Conservation (phyloP, 2,113 vertebrate species). For the Phodopus roborovskii region DNA sequence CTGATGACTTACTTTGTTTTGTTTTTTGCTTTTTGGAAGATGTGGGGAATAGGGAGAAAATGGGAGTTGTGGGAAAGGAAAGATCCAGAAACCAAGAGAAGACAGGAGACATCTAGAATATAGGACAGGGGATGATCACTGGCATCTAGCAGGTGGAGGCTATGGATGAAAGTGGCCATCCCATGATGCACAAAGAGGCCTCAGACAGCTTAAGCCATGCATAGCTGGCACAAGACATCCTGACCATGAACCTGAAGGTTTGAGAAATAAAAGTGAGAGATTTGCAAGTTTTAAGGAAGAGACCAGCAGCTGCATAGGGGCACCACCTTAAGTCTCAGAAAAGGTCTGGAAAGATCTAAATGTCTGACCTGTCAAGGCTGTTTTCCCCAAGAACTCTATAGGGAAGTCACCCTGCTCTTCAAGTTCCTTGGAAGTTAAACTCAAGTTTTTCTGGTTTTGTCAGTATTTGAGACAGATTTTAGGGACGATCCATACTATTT, state of each 20-base stretch:
- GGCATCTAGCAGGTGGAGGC: background rate
- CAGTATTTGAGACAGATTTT: no score
- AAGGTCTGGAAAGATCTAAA: background rate
- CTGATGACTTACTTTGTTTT: background rate
- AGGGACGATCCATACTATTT: background rate
- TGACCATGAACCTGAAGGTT: background rate
- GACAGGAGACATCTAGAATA: fast-evolving
- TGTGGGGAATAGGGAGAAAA: no score
- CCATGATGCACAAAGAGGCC: fast-evolving
- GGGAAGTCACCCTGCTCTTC: background rate
- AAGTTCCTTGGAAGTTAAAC: background rate
- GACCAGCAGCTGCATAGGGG: no score
- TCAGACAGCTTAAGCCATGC: fast-evolving
- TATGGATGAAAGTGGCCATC: fast-evolving
- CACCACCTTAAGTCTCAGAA: fast-evolving
- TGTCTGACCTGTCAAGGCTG: fast-evolving
- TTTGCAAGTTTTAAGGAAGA: background rate
- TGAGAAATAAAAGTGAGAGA: fast-evolving
- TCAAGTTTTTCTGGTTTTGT: background rate
- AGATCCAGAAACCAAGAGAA: background rate
- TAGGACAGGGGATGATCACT: no score
- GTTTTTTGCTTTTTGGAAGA: background rate
- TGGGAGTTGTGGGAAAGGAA: background rate
- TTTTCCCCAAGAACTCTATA: background rate
- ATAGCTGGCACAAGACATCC: fast-evolving